phyloP scores from a whole-genome alignment of 2,797 vertebrate genomes.

The Simalia tracyae region DNA sequence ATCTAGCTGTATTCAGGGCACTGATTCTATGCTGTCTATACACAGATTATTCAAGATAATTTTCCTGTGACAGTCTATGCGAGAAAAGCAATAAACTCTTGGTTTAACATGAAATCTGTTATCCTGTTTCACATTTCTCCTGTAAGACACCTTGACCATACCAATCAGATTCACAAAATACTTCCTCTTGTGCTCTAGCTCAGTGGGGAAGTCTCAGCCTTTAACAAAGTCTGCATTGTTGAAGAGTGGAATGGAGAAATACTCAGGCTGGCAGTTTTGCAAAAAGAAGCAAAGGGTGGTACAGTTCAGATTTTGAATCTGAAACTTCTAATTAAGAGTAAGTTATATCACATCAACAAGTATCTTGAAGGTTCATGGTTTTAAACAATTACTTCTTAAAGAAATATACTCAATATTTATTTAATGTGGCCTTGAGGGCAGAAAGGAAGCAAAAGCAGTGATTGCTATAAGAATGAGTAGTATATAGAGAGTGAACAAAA shows the following conservation, averaged over 20 bases:
- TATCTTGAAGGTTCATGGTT: not conserved
- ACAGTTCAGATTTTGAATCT: slow-evolving; percentile 22
- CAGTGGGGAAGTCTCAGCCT: slow-evolving; percentile 4
- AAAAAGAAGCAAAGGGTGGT: not conserved
- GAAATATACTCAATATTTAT: not conserved
- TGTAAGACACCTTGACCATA: slow-evolving; percentile 31
- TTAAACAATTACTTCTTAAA: not conserved
- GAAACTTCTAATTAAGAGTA: not conserved
- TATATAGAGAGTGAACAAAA: not conserved
- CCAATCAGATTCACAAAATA: slow-evolving; percentile 26
- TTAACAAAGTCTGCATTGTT: slow-evolving; percentile 37
- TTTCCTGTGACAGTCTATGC: slow-evolving; percentile 16
- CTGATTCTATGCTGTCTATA: not conserved
- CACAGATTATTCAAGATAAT: not conserved
- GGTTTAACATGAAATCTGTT: slow-evolving; percentile 9
- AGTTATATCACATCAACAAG: not conserved
- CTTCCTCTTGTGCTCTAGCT: slow-evolving; percentile 11
- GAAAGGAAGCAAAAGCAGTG: not conserved
- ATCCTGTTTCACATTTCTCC: not conserved
- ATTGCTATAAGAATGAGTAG: not conserved
- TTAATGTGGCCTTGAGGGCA: not conserved
- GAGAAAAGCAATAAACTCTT: slow-evolving; percentile 14
- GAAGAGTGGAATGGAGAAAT: slow-evolving; percentile 23
- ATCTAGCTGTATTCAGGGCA: not conserved
- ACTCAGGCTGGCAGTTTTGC: slow-evolving; percentile 20